Evolutionary conservation across 2,888 invertebrate genomes (phyloP), one percentile per base, ranked within the genome.

Genomic region (Tribolium freemani): DNA sequence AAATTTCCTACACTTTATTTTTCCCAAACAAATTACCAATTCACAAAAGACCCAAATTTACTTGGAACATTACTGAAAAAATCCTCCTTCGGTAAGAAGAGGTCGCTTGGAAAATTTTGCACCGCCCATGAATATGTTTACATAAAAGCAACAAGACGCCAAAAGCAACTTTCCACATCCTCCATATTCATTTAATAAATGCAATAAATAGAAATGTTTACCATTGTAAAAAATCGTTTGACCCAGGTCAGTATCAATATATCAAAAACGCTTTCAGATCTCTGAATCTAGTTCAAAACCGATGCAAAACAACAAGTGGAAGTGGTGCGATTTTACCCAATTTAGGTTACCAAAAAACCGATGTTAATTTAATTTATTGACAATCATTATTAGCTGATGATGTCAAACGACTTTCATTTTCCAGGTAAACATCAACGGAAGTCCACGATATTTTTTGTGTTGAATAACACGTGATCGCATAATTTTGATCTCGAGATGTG

Each of bases 341-440:
- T 50, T 68, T 68, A 20, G 68, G 68, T 68, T 69, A 53, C 44
- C 58, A 51, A 63, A 51, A 50, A 69, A 60, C 60, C 44, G 60
- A 61, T 57, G 69, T 8, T 69, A 48, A 70, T 70, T 70, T 56
- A 63, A 70, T 63, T 70, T 70, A 70, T 70, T 70, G 51, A 60
- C 63, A 58, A 71, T 58, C 50, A 54, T 70, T 58, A 57, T 71
- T 66, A 66, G 63, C 45, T 51, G 71, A 71, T 71, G 66, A 66
- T 66, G 66, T 66, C 58, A 71, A 71, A 66, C 66, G 57, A 71
- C 71, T 71, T 71, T 71, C 66, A 71, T 71, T 71, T 71, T 71
- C 21, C 54, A 44, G 66, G 58, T 54, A 58, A 58, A 63, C 70
- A 61, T 70, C 20, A 26, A 38, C 63, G 50, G 31, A 70, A 64